Evolutionary conservation across 2,797 vertebrate genomes (phyloP).

Genomic region (Aselliscus stoliczkanus): DNA sequence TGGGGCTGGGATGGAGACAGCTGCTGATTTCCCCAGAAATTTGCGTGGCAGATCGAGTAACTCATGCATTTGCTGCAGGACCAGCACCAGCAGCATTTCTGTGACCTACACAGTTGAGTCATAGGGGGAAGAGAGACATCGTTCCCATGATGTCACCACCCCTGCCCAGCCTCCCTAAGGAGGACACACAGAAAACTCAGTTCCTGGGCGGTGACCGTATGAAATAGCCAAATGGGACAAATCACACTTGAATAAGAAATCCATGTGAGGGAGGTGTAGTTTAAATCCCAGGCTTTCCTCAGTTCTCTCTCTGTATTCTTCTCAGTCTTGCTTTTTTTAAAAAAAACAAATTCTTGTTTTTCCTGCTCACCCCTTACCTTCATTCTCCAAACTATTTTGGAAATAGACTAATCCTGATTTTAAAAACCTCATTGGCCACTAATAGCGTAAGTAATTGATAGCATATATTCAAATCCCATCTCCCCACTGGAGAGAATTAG

Average conservation of each 20-base stretch:
- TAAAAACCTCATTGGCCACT: not conserved
- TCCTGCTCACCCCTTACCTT: not conserved
- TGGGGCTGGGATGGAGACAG: not conserved
- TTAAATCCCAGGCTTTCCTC: not conserved
- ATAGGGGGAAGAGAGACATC: not conserved
- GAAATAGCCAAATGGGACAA: not conserved
- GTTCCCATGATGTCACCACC: slow-evolving; percentile 42
- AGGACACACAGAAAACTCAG: not conserved
- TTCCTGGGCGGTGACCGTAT: not conserved
- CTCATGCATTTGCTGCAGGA: not conserved
- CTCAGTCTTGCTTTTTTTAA: not conserved
- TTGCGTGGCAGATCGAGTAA: slow-evolving; percentile 17
- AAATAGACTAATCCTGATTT: not conserved
- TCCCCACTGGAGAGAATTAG: not conserved
- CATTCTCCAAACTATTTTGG: not conserved
- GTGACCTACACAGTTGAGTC: slow-evolving; percentile 32
- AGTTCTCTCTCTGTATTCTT: not conserved
- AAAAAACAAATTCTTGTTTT: not conserved
- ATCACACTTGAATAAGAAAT: not conserved
- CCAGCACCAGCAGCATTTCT: not conserved
- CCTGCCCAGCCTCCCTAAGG: not conserved
- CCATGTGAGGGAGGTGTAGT: not conserved
- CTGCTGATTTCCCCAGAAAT: slow-evolving; percentile 2
- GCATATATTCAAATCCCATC: not conserved
- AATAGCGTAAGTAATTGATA: not conserved